Evolutionary conservation across 2,797 vertebrate species (phyloP).

Genomic region (Sebastolobus altivelis): DNA sequence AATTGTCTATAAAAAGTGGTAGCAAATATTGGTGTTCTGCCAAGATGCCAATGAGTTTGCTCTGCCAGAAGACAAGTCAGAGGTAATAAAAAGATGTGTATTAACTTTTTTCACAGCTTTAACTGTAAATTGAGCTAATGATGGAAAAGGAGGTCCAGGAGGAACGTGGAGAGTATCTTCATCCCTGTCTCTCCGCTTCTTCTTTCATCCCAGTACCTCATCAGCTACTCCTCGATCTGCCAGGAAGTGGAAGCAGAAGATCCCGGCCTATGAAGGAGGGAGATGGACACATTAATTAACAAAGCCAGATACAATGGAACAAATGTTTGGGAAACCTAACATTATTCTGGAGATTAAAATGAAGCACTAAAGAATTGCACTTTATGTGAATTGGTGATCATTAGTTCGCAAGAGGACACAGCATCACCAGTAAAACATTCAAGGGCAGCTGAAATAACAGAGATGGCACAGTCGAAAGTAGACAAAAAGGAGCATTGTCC

Average conservation of each 20-base stretch:
- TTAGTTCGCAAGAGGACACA: background rate
- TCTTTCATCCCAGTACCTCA: slow-evolving; percentile 13
- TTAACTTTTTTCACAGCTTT: background rate
- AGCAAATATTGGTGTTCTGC: background rate
- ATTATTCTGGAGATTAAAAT: background rate
- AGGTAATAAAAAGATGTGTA: slow-evolving; percentile 3
- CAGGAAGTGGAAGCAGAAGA: slow-evolving; percentile 23
- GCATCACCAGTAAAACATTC: background rate
- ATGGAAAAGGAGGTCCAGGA: slow-evolving; percentile 30
- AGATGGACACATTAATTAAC: slow-evolving; percentile 9
- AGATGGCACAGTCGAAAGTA: slow-evolving; percentile 8
- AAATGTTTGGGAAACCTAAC: background rate
- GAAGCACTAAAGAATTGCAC: background rate
- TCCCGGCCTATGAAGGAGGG: slow-evolving; percentile 33
- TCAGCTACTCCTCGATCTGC: slow-evolving; percentile 1
- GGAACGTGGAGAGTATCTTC: slow-evolving; percentile 33
- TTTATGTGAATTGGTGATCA: background rate
- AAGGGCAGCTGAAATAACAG: slow-evolving; percentile 45
- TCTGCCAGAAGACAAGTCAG: slow-evolving; percentile 17
- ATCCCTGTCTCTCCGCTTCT: background rate
- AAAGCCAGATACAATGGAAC: background rate
- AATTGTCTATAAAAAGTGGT: background rate
- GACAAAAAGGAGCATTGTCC: slow-evolving; percentile 57
- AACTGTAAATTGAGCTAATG: slow-evolving; percentile 31
- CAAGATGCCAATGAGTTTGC: slow-evolving; percentile 4